Conservation (phyloP, 2,888 invertebrate species). For the Drosophila infuscata region DNA sequence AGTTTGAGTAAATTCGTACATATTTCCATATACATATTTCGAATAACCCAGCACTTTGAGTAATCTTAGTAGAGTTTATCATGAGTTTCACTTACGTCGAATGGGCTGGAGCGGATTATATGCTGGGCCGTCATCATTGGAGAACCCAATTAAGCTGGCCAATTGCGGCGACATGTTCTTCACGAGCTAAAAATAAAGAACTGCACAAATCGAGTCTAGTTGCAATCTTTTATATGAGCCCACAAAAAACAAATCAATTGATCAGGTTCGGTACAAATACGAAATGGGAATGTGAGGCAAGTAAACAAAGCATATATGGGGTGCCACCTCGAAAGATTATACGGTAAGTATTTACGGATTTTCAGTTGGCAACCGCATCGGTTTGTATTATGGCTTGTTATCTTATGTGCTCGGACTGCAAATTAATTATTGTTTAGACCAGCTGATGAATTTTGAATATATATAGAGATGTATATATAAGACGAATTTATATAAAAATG, state of each 20-base stretch:
- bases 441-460: slow-evolving; percentile 22
- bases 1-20: neutral
- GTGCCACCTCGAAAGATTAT: slow-evolving; percentile 44
- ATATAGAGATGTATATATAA: slow-evolving; percentile 1
- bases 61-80: neutral
- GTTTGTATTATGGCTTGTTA: slow-evolving; percentile 1
- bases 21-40: neutral
- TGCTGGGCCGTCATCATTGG: slow-evolving; percentile 27
- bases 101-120: neutral
- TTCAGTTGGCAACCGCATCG: slow-evolving; percentile 28
- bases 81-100: slow-evolving; percentile 35
- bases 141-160: slow-evolving; percentile 51
- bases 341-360: slow-evolving; percentile 10
- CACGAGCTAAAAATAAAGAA: neutral
- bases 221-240: slow-evolving; percentile 39
- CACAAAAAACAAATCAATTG: slow-evolving; percentile 8
- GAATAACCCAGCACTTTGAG: neutral
- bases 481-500: too few species aligned
- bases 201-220: slow-evolving; percentile 15
- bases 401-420: slow-evolving; percentile 12
- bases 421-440: slow-evolving; percentile 15
- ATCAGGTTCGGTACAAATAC: slow-evolving; percentile 20
- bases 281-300: slow-evolving; percentile 30
- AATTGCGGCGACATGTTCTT: slow-evolving; percentile 44
- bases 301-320: slow-evolving; percentile 22